phyloP scores from a whole-genome alignment of 2,888 invertebrate species.

The Calephelis perditalis region DNA sequence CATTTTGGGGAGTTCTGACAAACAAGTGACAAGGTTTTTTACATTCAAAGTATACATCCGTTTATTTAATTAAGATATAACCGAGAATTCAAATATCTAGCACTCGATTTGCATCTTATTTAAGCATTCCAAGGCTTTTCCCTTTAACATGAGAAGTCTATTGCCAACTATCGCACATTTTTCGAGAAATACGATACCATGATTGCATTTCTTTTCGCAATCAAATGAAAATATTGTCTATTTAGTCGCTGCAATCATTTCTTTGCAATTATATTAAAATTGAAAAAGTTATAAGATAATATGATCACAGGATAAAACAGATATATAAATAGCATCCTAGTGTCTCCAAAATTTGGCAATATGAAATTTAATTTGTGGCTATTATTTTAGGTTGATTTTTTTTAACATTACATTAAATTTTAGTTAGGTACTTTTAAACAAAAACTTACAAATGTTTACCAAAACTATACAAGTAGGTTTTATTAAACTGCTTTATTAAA shows the following conservation, averaged over 20 bases:
- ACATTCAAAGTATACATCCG: neutral
- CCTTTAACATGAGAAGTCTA: neutral
- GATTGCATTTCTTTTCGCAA: neutral
- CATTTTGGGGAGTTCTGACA: constrained; percentile 43
- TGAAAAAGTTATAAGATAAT: neutral
- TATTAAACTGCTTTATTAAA: no score
- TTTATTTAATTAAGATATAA: constrained; percentile 11
- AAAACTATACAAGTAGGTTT: no score
- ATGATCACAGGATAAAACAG: neutral
- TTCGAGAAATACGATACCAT: neutral
- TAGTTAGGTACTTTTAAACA: no score
- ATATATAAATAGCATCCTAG: no score
- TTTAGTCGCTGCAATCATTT: neutral
- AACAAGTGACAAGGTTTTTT: constrained; percentile 27
- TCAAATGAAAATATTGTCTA: neutral
- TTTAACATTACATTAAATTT: no score
- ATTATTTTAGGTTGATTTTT: no score
- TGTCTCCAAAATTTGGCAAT: no score
- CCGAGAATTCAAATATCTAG: neutral
- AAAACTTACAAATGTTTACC: no score
- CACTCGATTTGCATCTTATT: neutral
- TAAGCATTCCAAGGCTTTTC: neutral
- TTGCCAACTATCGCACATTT: neutral
- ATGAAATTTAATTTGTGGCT: no score
- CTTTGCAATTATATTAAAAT: neutral